A percentile compares a stretch with the other conserved stretches of the same genome.
Conservation (phyloP, 2,113 vertebrate genomes). For the Rhegmatorhina hoffmannsi region DNA sequence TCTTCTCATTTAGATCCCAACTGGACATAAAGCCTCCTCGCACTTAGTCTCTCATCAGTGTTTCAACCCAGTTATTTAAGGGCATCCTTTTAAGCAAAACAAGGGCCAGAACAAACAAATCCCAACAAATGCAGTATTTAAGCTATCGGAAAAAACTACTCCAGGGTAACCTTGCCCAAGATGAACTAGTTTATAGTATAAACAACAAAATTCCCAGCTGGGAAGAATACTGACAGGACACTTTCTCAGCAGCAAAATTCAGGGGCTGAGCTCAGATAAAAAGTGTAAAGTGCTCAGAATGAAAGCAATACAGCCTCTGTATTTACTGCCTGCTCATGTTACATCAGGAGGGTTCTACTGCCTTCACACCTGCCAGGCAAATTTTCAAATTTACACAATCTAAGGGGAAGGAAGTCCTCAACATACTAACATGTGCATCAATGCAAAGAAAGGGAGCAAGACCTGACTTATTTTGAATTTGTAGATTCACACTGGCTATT, state of each 20-base stretch:
- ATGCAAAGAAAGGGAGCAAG: neutral
- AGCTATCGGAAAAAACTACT: neutral
- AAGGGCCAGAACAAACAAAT: neutral
- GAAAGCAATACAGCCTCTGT: neutral
- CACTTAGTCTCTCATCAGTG: neutral
- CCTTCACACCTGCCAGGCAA: fast-evolving
- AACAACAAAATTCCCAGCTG: neutral
- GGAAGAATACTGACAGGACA: neutral
- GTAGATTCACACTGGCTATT: neutral
- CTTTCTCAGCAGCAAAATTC: neutral
- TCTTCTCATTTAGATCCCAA: neutral
- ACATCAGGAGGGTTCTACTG: fast-evolving
- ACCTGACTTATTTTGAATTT: neutral
- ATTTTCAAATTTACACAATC: neutral
- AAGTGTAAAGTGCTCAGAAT: neutral
- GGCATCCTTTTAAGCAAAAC: neutral
- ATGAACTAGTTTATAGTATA: neutral
- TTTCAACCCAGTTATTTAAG: neutral
- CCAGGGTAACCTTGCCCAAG: neutral
- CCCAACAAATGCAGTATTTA: neutral
- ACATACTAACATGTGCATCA: neutral
- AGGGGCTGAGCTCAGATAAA: neutral
- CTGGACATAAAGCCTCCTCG: neutral
- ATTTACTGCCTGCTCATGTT: fast-evolving
- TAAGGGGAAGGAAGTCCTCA: neutral